Evolutionary conservation across 2,113 vertebrate species (phyloP).

Genomic region (Himantopus leucocephalus): DNA sequence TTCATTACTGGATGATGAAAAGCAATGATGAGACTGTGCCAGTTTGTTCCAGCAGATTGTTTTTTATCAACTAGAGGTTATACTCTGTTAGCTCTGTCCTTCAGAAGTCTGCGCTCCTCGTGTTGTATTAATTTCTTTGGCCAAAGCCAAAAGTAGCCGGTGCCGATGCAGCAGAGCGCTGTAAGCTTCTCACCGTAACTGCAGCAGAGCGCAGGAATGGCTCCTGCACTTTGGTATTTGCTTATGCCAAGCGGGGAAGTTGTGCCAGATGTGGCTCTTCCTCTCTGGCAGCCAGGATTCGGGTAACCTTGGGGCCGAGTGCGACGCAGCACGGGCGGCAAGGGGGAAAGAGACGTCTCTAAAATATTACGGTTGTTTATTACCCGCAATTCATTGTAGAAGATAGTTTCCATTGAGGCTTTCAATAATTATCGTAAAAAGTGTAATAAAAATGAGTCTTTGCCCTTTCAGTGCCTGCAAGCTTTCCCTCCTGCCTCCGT

Average conservation of each 20-base stretch:
- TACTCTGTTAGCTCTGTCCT: not conserved
- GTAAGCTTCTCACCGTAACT: not conserved
- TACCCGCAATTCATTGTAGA: not conserved
- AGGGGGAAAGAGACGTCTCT: not conserved
- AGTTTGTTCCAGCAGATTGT: not conserved
- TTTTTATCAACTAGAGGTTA: not conserved
- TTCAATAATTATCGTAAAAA: conserved; percentile 27
- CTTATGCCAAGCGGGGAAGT: not conserved
- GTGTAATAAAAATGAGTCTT: conserved; percentile 37
- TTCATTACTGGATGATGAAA: not conserved
- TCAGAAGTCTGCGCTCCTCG: not conserved
- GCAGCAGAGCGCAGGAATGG: not conserved
- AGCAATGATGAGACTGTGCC: not conserved
- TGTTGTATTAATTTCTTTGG: not conserved
- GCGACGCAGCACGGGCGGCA: not conserved
- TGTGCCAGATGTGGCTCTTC: not conserved
- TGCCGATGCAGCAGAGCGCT: fast-evolving
- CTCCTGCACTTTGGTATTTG: not conserved
- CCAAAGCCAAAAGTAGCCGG: not conserved
- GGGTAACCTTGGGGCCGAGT: not conserved
- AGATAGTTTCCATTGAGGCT: not conserved
- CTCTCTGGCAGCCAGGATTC: not conserved
- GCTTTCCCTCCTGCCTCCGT: not conserved
- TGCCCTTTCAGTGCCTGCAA: not conserved
- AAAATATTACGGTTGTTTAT: not conserved